These are phyloP conservation scores for Desmodus rotundus DNA, from an alignment of 2,113 vertebrate genomes.

Conservation along the genomic window DNA sequence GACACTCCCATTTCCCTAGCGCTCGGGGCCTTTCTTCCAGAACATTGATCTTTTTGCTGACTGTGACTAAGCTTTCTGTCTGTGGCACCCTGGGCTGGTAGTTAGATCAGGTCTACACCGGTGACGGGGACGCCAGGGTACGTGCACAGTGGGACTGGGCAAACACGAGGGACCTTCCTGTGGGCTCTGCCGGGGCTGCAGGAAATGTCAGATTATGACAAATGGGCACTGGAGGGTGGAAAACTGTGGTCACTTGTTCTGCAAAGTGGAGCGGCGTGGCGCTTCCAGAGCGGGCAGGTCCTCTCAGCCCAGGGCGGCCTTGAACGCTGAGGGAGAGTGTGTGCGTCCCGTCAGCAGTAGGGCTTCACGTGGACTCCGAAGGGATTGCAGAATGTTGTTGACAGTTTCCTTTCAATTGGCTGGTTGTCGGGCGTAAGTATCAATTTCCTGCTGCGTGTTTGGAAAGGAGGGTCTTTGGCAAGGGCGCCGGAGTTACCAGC, in stretches of 20 bases:
- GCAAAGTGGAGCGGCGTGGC: neutral
- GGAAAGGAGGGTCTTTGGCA: neutral
- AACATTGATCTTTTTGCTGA: neutral
- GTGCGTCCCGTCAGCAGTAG: neutral
- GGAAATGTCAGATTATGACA: neutral
- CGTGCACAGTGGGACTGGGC: fast-evolving
- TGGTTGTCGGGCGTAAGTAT: neutral
- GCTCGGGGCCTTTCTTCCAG: neutral
- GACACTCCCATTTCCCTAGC: neutral
- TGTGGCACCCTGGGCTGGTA: neutral
- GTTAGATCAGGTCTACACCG: neutral
- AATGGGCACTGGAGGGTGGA: neutral
- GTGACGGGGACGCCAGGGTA: neutral
- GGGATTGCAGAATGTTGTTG: neutral
- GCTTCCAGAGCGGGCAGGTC: neutral
- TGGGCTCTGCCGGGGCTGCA: neutral
- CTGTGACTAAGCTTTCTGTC: neutral
- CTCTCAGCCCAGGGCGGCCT: neutral
- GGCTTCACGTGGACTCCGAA: neutral
- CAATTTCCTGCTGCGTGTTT: neutral
- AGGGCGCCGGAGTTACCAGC: neutral
- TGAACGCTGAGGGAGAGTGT: neutral
- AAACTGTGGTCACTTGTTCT: neutral
- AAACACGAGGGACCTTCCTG: neutral
- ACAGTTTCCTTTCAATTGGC: neutral